These are phyloP conservation scores for Steinernema hermaphroditum DNA, from an alignment of 2,888 invertebrate species.

Conservation along the genomic window DNA sequence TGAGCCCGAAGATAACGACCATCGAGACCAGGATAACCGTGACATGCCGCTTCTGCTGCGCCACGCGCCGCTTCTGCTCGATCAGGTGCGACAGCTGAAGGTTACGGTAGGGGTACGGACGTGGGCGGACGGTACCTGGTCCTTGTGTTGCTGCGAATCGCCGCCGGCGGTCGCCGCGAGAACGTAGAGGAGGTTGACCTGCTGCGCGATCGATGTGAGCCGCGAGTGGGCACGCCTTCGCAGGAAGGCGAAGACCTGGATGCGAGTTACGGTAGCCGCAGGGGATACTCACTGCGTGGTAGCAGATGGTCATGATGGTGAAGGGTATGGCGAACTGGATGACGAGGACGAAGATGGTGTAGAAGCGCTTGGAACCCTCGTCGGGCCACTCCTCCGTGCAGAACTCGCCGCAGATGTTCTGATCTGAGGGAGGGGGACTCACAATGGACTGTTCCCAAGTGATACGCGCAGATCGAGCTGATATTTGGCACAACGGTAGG, in stretches of 20 bases:
- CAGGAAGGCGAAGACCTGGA: constrained; percentile 47
- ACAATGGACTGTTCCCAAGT: too few relatives aligned
- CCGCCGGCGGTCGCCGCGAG: constrained; percentile 50
- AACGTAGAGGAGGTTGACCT: constrained; percentile 48
- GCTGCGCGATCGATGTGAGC: constrained; percentile 48
- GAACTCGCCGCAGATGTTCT: constrained; percentile 51
- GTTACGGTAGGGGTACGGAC: background rate
- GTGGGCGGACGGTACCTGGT: constrained; percentile 47
- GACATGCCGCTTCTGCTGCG: constrained; percentile 44
- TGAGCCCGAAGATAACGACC: constrained; percentile 36
- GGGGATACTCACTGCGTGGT: constrained; percentile 75
- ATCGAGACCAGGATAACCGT: constrained; percentile 49
- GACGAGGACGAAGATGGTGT: constrained; percentile 83
- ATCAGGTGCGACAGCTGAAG: constrained; percentile 46
- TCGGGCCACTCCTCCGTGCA: constrained; percentile 79
- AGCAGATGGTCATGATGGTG: constrained; percentile 88
- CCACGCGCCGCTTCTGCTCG: constrained; percentile 46
- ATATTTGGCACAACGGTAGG: too few relatives aligned
- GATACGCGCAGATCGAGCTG: too few relatives aligned
- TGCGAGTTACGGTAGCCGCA: background rate
- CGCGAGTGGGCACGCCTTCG: constrained; percentile 43
- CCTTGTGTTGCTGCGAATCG: constrained; percentile 47
- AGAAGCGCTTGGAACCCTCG: constrained; percentile 77
- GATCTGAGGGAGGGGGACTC: constrained; percentile 33
- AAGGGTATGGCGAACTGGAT: constrained; percentile 92